A percentile compares a stretch with the other conserved stretches of the same genome.
phyloP scores from a whole-genome alignment of 2,888 invertebrate genomes.

The Leucophenga montana region DNA sequence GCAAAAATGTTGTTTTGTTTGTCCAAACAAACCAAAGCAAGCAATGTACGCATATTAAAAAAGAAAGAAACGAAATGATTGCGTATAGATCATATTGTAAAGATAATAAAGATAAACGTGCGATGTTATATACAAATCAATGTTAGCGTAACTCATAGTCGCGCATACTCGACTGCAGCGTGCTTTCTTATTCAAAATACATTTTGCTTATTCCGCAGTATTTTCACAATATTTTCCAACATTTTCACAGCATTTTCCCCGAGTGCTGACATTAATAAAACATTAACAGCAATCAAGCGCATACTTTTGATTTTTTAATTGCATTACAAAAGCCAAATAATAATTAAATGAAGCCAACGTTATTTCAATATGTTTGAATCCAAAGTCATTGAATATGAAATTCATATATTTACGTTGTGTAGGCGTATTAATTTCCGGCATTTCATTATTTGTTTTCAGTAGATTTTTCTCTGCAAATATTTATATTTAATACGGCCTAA shows the following conservation, averaged over 20 bases:
- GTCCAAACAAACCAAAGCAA: no score
- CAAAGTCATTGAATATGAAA: constrained; percentile 14
- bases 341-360: constrained; percentile 56
- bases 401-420: no score
- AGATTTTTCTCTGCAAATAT: not conserved
- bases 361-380: constrained; percentile 26
- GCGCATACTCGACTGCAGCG: not conserved
- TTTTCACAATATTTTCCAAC: constrained; percentile 38
- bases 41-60: no score
- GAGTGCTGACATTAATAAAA: constrained; percentile 17
- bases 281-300: constrained; percentile 30
- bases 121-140: not conserved
- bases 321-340: constrained; percentile 63
- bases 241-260: constrained; percentile 16
- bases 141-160: not conserved
- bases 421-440: no score
- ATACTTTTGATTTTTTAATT: constrained; percentile 67
- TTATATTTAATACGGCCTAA: not conserved
- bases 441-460: not conserved
- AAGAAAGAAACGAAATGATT: no score
- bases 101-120: no score
- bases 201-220: constrained; percentile 56
- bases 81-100: no score
- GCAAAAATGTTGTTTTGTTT: no score
- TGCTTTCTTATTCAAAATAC: constrained; percentile 17